Base-by-base conservation (phyloP, 2,888 invertebrate species). In the Gari tellinella region DNA sequence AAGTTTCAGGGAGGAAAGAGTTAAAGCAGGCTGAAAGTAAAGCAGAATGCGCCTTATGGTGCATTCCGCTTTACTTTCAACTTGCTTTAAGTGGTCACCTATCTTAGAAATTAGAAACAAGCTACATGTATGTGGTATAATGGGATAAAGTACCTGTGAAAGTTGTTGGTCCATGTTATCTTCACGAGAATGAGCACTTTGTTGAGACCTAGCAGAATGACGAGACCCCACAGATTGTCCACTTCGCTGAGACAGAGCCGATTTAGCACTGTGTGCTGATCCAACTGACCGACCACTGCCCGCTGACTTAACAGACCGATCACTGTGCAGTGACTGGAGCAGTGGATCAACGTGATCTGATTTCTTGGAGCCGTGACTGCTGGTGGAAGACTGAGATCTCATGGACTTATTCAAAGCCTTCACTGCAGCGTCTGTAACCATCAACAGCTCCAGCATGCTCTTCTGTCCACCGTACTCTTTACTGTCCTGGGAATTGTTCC, bases 391-490 rank as follows among this genome's bases (percentile, higher is more conserved):
- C 7, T 26, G 64, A 19, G 67, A 81, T 19, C 74, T 68, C 26
- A 62, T 65, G 4, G 86, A 83, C 63, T 79, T 88, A 62, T 84
- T 81, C 46, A 88, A 57, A 10, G 87, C 85, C 58, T 84, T 85
- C 7, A 87, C 87, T 43, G 86, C 89, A 65, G 86, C 85, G 69
- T 84, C 84, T 21, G 89, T 88, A 2, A 86, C 84, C 12, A 83
- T 83, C 37, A 89, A 61, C 40, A 89, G 63, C 46, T 89, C 89
- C 12, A 85, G 69, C 66, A 87, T 79, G 58, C 84, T 81, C 48
- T 61, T 76, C 48, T 80, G 70, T 10, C 78, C 64, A 15, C 70
- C 65, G 17, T 66, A 67, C 15, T 62, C 72, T 43, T 52, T 55
- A 46, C 69, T 67, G 52, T 75, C 79, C 48, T 58, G 37, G 21